Conservation (phyloP, 30 jellyfish, hydroid and myxozoan species). For the Chrysaora quinquecirrha region DNA sequence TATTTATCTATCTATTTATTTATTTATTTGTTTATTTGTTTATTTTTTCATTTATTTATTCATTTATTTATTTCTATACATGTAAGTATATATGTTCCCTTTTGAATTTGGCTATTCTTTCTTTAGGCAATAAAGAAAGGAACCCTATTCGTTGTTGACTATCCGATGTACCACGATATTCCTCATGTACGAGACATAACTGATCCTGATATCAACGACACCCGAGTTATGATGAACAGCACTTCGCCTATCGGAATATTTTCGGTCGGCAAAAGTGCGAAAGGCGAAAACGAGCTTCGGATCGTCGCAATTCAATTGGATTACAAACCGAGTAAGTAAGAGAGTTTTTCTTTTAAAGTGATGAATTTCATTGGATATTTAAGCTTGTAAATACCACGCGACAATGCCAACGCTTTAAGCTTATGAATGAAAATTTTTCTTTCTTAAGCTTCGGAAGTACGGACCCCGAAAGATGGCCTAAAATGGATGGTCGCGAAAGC, state of each 20-base stretch:
- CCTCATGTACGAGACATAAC: constrained; percentile 74
- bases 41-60: background rate
- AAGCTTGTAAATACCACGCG: no score
- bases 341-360: no score
- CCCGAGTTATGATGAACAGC: constrained; percentile 31
- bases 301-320: constrained; percentile 87
- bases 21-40: no score
- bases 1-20: background rate
- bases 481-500: constrained; percentile 91
- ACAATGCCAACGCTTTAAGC: no score
- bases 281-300: constrained; percentile 71
- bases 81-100: no score
- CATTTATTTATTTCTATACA: no score
- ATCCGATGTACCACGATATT: constrained; percentile 59
- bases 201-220: constrained; percentile 68
- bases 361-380: no score
- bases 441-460: constrained; percentile 79
- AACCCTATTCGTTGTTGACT: constrained; percentile 72
- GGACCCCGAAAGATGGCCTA: constrained; percentile 75
- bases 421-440: no score
- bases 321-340: constrained; percentile 74
- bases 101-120: background rate
- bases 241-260: constrained; percentile 81
- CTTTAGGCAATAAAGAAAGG: constrained; percentile 76
- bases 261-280: constrained; percentile 58